Percentiles rank a stretch among this genome's conserved stretches.
These are phyloP conservation scores for Okapia johnstoni DNA, from an alignment of 2,113 vertebrate genomes.

Conservation along the genomic window DNA sequence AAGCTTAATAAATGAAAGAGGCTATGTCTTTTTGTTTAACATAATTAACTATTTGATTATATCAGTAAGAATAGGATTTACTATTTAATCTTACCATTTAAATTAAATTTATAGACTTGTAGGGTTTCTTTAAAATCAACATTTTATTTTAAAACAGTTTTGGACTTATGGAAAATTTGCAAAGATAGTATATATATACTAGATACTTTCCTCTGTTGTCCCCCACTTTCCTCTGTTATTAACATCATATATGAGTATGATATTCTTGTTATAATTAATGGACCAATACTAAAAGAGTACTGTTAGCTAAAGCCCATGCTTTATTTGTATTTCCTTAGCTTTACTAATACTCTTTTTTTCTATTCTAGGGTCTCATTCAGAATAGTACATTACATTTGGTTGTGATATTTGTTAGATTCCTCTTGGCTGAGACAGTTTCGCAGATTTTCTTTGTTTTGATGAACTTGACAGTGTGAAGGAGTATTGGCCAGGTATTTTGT, in stretches of 20 bases:
- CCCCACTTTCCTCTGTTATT: neutral
- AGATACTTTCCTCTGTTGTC: neutral
- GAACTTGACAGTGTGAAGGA: neutral
- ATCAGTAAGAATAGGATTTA: neutral
- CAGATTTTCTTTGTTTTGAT: slow-evolving; percentile 7
- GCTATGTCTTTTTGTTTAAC: neutral
- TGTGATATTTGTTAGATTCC: neutral
- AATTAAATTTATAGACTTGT: neutral
- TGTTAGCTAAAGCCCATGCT: neutral
- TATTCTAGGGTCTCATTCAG: neutral
- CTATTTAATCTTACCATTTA: neutral
- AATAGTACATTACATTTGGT: neutral
- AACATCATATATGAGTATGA: neutral
- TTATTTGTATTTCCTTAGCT: neutral
- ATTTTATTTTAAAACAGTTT: neutral
- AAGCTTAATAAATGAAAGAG: neutral
- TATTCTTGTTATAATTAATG: neutral
- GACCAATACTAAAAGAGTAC: neutral
- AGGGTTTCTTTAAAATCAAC: neutral
- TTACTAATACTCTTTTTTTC: neutral
- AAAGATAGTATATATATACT: neutral
- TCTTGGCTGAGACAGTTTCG: neutral
- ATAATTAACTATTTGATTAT: neutral
- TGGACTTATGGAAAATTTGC: neutral
- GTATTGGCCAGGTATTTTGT: neutral